These are phyloP conservation scores for Lycocerus yunnanus DNA, from an alignment of 2,888 invertebrate genomes.

Conservation along the genomic window DNA sequence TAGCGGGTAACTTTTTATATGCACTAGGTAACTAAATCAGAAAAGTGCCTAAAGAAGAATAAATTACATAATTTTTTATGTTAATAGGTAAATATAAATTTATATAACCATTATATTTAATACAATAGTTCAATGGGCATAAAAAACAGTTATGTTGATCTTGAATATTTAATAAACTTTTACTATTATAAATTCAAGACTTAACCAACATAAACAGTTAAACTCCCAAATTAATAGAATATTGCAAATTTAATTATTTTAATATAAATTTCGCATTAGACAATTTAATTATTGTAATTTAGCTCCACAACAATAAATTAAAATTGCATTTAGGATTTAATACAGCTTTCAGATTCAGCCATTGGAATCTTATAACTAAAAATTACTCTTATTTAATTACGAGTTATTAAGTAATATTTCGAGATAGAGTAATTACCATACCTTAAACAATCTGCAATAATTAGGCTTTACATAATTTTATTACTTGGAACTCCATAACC, in stretches of 20 bases:
- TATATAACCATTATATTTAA: neutral
- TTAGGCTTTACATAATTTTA: neutral
- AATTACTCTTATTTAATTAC: neutral
- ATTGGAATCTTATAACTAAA: neutral
- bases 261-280: neutral
- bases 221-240: neutral
- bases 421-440: neutral
- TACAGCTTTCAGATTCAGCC: neutral
- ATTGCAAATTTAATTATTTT: neutral
- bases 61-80: neutral
- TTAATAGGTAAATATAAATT: neutral
- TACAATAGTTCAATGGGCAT: neutral
- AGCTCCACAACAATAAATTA: neutral
- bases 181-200: neutral
- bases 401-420: neutral
- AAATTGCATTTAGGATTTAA: no score
- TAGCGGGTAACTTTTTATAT: neutral
- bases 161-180: neutral
- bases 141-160: neutral
- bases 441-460: neutral
- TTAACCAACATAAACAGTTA: neutral
- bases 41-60: neutral
- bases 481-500: neutral
- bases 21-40: neutral
- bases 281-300: neutral